Evolutionary conservation across 2,888 invertebrate species (phyloP), one percentile per base, ranked within the genome.

Genomic region (Torymus auratus): DNA sequence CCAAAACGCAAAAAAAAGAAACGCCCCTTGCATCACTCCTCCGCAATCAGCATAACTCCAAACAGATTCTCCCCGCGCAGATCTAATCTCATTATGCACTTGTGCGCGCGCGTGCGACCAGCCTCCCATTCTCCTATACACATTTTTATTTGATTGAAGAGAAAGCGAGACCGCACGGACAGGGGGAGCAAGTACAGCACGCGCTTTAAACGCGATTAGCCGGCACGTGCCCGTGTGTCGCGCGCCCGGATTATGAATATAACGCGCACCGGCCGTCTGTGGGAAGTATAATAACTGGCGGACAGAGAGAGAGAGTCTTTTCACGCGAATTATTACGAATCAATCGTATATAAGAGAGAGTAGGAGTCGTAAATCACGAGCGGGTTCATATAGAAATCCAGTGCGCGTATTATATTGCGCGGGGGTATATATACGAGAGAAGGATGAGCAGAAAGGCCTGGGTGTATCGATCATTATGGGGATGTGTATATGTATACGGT

Each of bases 171-270:
- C 12, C 41, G 53, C 28, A 28, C 7, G 7, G 3, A 28, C 28
- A 4, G 28, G 28, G 28, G 28, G 3, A 2, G 28, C 28, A 3
- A 28, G 17, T 13, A n/a, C 12, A 15, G 62, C 14, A 67, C 11
- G 23, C 50, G 69, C 64, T 80, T 74, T 69, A 80, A 82, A 82
- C 52, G 15, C 60, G 55, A 69, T 65, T 70, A 50, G 74, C 65
- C 76, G 88, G 87, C 91, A 91, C 91, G 90, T 91, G 91, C 87
- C 88, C 84, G 83, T 84, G 87, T 87, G 88, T 89, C 87, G 86
- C 87, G 87, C 87, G 86, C 87, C 84, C 86, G 89, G 90, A 91
- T 90, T 90, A 90, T 90, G 88, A 90, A 90, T 90, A 90, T 89
- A 88, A 90, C 89, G 89, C 88, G 86, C 84, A 50, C n/a, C 11